phyloP scores from a whole-genome alignment of 2,888 invertebrate species.

The Drosophila kambysellisi region DNA sequence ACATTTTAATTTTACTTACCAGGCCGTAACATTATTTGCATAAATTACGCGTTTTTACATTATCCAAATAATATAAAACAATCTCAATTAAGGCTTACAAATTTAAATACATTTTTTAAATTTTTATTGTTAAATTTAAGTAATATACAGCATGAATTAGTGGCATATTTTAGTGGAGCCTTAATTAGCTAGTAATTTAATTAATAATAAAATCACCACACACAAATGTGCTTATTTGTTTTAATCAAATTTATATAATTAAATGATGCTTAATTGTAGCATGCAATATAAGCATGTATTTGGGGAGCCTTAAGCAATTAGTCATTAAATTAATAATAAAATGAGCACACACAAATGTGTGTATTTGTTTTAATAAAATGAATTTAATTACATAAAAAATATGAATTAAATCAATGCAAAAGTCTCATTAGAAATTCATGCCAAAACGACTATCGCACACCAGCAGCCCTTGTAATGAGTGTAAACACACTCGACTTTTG shows the following conservation, averaged over 20 bases:
- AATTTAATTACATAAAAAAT: constrained; percentile 40
- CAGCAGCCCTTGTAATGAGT: constrained; percentile 47
- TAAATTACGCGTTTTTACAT: background rate
- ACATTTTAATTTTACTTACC: background rate
- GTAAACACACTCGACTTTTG: constrained; percentile 53
- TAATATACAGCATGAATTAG: background rate
- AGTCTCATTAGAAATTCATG: constrained; percentile 46
- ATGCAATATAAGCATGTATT: background rate
- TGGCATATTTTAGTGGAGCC: background rate
- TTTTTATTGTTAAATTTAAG: background rate
- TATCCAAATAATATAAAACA: background rate
- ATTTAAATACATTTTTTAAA: background rate
- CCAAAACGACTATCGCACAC: constrained; percentile 29
- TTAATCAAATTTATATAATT: constrained; percentile 6
- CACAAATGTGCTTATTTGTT: background rate
- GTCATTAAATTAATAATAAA: constrained; percentile 11
- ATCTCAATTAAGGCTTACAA: background rate
- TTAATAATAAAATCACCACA: constrained; percentile 4
- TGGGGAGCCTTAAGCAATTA: background rate
- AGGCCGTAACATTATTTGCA: background rate
- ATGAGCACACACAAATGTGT: background rate
- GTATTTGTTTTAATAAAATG: constrained; percentile 17
- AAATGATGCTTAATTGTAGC: constrained; percentile 23
- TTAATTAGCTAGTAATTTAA: background rate
- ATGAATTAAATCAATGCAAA: constrained; percentile 59